phyloP scores from a whole-genome alignment of 2,113 vertebrate species.

The Alaudala cheleensis region DNA sequence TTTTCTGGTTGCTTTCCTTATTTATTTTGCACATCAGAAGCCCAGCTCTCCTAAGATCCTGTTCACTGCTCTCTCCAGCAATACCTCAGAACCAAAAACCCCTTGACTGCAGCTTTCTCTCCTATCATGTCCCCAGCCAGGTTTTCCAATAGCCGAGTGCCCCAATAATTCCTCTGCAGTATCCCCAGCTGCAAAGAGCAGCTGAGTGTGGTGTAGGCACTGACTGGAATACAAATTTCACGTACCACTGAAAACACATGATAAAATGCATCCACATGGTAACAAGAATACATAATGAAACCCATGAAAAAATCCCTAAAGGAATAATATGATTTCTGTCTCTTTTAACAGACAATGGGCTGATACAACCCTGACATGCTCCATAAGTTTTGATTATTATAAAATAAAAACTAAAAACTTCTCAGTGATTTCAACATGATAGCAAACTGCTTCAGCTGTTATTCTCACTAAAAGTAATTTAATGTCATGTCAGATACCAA shows the following conservation, averaged over 20 bases:
- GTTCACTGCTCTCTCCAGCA: neutral
- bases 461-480: slow-evolving; percentile 24
- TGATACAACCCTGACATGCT: neutral
- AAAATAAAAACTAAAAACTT: neutral
- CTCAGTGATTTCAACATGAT: neutral
- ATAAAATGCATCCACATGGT: neutral
- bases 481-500: neutral
- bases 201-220: neutral
- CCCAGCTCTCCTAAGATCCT: neutral
- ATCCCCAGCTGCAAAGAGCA: neutral
- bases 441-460: neutral
- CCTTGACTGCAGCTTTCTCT: neutral
- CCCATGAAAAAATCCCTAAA: neutral
- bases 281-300: slow-evolving; percentile 31
- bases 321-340: slow-evolving; percentile 4
- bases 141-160: neutral
- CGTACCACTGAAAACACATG: neutral
- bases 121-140: neutral
- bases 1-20: neutral
- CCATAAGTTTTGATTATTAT: neutral
- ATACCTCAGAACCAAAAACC: neutral
- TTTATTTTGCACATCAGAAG: neutral
- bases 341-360: neutral
- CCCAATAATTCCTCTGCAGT: neutral
- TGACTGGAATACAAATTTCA: neutral